Evolutionary conservation across 2,113 vertebrate genomes (phyloP).

Genomic region (Caranx melampygus): DNA sequence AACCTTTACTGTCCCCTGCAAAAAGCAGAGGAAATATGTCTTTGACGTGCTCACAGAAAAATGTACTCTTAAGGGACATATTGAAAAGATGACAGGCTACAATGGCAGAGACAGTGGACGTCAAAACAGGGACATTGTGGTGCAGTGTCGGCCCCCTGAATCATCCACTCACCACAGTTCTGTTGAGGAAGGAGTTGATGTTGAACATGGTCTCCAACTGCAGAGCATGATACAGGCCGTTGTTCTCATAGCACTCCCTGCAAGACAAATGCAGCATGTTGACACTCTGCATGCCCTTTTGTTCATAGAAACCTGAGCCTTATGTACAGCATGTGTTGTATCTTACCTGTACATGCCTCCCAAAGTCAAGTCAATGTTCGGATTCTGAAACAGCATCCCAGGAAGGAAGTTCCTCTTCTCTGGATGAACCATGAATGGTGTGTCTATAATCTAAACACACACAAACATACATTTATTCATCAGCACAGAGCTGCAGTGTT

Average conservation of each 20-base stretch:
- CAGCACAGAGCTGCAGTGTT: slow-evolving; percentile 17
- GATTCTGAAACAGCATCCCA: slow-evolving; percentile 88
- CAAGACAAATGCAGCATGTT: slow-evolving; percentile 20
- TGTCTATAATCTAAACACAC: slow-evolving; percentile 91
- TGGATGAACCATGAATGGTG: slow-evolving; percentile 90
- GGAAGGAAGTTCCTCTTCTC: slow-evolving; percentile 91
- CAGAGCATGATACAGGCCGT: slow-evolving; percentile 91
- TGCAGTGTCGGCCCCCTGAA: no score
- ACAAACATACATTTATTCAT: slow-evolving; percentile 28
- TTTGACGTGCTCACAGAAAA: no score
- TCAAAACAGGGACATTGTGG: no score
- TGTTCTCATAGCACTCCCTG: slow-evolving; percentile 93
- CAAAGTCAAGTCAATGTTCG: slow-evolving; percentile 88
- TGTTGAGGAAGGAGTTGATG: slow-evolving; percentile 87
- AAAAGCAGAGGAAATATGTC: no score
- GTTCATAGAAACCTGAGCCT: not conserved
- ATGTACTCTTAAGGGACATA: no score
- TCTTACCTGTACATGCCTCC: slow-evolving; percentile 83
- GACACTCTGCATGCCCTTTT: not conserved
- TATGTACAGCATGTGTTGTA: not conserved
- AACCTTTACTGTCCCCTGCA: no score
- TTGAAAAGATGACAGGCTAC: not conserved
- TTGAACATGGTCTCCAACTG: slow-evolving; percentile 91
- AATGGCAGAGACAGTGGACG: not conserved
- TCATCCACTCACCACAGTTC: slow-evolving; percentile 84